Conservation (phyloP, 2,113 vertebrate species). For the Embiotoca jacksoni region DNA sequence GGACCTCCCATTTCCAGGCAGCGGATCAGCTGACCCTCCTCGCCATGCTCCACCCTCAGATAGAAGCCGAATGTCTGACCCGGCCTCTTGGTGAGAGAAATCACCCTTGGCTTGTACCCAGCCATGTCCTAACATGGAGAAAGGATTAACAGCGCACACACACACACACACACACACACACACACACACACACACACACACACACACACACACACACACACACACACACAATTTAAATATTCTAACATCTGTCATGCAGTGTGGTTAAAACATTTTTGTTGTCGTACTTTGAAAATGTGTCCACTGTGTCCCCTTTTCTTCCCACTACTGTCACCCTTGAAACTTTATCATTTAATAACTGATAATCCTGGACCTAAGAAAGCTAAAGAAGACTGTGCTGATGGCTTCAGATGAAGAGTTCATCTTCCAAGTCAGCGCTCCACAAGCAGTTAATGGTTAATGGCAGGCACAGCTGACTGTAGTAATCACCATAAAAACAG, state of each 20-base stretch:
- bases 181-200: too few species aligned
- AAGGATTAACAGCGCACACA: background rate
- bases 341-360: background rate
- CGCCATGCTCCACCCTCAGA: slow-evolving; percentile 88
- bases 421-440: slow-evolving; percentile 46
- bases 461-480: slow-evolving; percentile 46
- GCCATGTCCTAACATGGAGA: slow-evolving; percentile 85
- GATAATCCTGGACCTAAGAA: background rate
- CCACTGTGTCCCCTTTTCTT: background rate
- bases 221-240: too few species aligned
- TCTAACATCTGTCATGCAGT: too few species aligned
- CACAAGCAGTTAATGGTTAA: slow-evolving; percentile 72
- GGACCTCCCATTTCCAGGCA: slow-evolving; percentile 86
- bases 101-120: slow-evolving; percentile 85
- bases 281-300: background rate
- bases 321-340: background rate
- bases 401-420: slow-evolving; percentile 47
- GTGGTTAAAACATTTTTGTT: background rate
- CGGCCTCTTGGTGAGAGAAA: slow-evolving; percentile 86
- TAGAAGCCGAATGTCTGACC: slow-evolving; percentile 91
- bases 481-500: slow-evolving; percentile 20
- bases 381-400: slow-evolving; percentile 26
- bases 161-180: background rate
- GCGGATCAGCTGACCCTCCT: slow-evolving; percentile 91
- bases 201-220: too few species aligned